Conservation (phyloP, 2,888 invertebrate genomes). For the Chalcis sispes region DNA sequence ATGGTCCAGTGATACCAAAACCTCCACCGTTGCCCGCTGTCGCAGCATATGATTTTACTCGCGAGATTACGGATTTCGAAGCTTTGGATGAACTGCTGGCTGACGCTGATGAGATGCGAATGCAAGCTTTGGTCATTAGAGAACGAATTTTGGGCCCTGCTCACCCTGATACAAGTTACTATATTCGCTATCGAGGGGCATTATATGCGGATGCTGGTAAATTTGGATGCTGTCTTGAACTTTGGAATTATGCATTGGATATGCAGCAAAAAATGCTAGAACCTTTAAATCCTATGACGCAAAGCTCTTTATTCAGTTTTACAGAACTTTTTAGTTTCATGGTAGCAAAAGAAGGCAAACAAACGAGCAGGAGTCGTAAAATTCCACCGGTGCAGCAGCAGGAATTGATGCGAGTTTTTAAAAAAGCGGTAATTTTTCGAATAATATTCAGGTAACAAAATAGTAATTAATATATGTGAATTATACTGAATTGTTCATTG, state of each 20-base stretch:
- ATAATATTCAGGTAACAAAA: too few relatives aligned
- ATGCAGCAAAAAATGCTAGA: slow-evolving; percentile 6
- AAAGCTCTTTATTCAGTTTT: not conserved
- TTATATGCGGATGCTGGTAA: slow-evolving; percentile 3
- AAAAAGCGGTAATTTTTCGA: slow-evolving; percentile 5
- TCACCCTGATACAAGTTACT: slow-evolving; percentile 96
- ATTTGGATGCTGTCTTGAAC: not conserved
- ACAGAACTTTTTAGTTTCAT: not conserved
- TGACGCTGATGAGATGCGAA: slow-evolving; percentile 97
- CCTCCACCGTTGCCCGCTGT: slow-evolving; percentile 83
- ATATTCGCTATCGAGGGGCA: slow-evolving; percentile 67
- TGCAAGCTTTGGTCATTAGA: slow-evolving; percentile 94
- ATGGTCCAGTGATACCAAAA: slow-evolving; percentile 84
- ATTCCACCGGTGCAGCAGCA: not conserved
- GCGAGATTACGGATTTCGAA: slow-evolving; percentile 87
- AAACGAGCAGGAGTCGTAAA: not conserved
- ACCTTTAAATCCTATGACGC: slow-evolving; percentile 2
- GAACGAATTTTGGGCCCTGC: slow-evolving; percentile 94
- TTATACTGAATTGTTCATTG: not conserved
- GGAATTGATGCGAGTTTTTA: not conserved
- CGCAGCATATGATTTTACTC: slow-evolving; percentile 91
- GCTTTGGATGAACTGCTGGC: slow-evolving; percentile 90
- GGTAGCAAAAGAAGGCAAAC: not conserved
- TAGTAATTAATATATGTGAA: too few relatives aligned
- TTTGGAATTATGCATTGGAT: not conserved